These are phyloP conservation scores for Apteryx owenii DNA, from an alignment of 2,113 vertebrate genomes.

Conservation along the genomic window DNA sequence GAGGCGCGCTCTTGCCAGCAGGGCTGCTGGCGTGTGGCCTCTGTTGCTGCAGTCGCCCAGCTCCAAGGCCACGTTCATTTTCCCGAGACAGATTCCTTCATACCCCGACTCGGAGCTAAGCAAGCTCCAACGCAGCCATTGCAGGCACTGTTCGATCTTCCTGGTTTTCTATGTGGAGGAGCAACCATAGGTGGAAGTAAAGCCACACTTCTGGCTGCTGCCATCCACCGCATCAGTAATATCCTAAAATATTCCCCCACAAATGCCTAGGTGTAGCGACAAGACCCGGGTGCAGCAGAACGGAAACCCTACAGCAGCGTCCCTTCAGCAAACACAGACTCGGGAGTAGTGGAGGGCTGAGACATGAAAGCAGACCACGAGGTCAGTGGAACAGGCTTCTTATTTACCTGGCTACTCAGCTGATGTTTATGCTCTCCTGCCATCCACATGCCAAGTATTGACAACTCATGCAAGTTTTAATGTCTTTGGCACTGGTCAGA, in stretches of 20 bases:
- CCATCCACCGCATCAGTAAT: neutral
- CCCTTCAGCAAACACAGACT: neutral
- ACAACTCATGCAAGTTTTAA: neutral
- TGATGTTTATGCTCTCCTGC: neutral
- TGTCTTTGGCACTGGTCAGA: neutral
- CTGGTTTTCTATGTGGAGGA: too few species aligned
- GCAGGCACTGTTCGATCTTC: too few species aligned
- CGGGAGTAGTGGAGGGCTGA: neutral
- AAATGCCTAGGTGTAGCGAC: neutral
- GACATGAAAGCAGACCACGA: neutral
- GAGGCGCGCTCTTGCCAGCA: neutral
- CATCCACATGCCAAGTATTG: neutral
- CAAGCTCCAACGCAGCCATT: too few species aligned
- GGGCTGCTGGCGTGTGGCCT: neutral
- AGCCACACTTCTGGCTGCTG: too few species aligned
- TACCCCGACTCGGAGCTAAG: neutral
- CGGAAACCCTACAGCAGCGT: accelerated
- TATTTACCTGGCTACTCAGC: neutral
- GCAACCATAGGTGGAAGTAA: too few species aligned
- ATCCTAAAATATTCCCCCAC: neutral
- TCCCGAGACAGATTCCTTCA: neutral
- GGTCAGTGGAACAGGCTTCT: neutral
- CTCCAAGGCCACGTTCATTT: too few species aligned
- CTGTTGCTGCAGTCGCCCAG: neutral
- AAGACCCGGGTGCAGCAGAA: neutral